Conservation (phyloP, 2,888 invertebrate species). For the Dryobotodes eremita region DNA sequence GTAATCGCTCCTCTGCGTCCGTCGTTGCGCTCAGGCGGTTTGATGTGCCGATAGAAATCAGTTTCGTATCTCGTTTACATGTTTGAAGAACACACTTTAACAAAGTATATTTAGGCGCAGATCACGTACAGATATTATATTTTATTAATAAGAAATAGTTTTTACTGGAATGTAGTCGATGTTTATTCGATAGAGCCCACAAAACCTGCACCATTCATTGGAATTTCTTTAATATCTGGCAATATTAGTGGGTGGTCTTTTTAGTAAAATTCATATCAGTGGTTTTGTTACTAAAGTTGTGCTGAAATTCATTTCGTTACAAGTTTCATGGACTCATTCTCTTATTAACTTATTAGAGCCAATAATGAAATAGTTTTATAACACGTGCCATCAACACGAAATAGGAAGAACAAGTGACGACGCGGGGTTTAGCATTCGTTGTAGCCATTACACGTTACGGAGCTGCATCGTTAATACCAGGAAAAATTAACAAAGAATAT, state of each 20-base stretch:
- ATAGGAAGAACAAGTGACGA: constrained; percentile 6
- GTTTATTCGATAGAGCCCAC: constrained; percentile 69
- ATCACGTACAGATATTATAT: constrained; percentile 20
- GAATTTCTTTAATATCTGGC: background rate
- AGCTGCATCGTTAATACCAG: constrained; percentile 7
- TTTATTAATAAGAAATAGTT: constrained; percentile 49
- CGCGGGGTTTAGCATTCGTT: constrained; percentile 58
- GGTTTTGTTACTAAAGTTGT: background rate
- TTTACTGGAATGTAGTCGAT: constrained; percentile 81
- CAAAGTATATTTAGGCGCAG: constrained; percentile 12
- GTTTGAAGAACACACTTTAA: constrained; percentile 11
- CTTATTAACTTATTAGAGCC: background rate
- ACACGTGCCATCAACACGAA: constrained; percentile 22
- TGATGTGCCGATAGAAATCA: background rate
- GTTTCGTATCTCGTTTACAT: background rate
- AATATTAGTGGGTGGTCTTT: background rate
- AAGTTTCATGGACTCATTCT: background rate
- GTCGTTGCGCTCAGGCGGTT: background rate
- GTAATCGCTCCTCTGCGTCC: background rate
- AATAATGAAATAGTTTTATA: constrained; percentile 1
- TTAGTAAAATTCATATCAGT: background rate
- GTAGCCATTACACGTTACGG: constrained; percentile 46
- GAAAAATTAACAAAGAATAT: background rate
- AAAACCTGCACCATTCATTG: background rate
- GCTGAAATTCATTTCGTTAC: background rate